Conservation (phyloP, 2,113 vertebrate genomes). For the Ailurus styani region DNA sequence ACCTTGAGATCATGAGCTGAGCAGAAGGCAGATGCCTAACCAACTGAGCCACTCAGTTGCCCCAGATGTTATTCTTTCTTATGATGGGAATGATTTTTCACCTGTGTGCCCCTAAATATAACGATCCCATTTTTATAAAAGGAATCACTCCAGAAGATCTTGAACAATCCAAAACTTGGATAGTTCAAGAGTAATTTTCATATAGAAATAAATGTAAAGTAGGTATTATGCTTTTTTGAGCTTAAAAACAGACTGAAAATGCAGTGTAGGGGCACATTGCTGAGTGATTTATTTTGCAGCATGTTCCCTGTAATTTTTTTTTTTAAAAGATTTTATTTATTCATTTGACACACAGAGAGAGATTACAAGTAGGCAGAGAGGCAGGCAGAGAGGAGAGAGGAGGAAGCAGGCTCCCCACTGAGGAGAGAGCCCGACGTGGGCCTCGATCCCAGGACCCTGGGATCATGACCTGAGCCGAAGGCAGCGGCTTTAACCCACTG, state of each 20-base stretch:
- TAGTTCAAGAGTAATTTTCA: background rate
- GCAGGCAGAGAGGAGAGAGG: too few species aligned
- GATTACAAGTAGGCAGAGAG: too few species aligned
- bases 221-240: background rate
- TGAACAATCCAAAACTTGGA: background rate
- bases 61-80: background rate
- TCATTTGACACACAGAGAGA: too few species aligned
- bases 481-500: too few species aligned
- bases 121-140: background rate
- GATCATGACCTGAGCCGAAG: too few species aligned
- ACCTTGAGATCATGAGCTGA: too few species aligned
- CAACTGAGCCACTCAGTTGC: too few species aligned
- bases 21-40: too few species aligned
- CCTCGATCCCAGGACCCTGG: too few species aligned
- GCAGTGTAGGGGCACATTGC: background rate
- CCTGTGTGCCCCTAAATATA: background rate
- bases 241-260: background rate
- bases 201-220: background rate
- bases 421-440: too few species aligned
- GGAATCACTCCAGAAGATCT: background rate
- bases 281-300: background rate
- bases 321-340: too few species aligned
- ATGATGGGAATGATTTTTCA: background rate
- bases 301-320: background rate
- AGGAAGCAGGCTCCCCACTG: too few species aligned